phyloP scores from a whole-genome alignment of 2,113 vertebrate species.

The Bubo blakistoni region DNA sequence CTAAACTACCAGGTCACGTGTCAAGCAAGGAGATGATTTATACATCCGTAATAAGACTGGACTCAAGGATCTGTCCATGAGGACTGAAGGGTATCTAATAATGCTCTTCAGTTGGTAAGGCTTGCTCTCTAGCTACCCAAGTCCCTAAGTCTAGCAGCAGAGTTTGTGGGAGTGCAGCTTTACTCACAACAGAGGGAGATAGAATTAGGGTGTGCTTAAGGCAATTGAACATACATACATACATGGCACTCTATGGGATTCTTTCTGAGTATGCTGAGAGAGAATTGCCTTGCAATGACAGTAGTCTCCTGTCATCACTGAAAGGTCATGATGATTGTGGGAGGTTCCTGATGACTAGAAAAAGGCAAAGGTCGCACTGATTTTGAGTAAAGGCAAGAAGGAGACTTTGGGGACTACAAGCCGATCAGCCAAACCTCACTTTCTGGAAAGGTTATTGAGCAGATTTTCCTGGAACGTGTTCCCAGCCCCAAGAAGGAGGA shows the following conservation, averaged over 20 bases:
- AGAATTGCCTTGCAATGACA: too few relatives aligned
- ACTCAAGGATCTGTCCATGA: background rate
- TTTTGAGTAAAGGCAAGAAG: background rate
- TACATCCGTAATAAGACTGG: background rate
- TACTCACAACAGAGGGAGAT: background rate
- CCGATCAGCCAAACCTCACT: background rate
- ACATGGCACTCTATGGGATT: background rate
- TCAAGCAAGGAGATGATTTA: background rate
- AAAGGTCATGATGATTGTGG: background rate
- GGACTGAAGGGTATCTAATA: background rate
- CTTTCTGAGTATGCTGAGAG: background rate
- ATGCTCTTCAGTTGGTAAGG: background rate
- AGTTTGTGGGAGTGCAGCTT: background rate
- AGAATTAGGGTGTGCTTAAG: background rate
- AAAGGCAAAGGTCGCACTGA: background rate
- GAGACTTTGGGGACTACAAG: background rate
- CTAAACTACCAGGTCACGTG: background rate
- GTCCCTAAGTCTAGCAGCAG: background rate
- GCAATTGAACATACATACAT: background rate
- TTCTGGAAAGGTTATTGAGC: background rate
- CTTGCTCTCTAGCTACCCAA: background rate
- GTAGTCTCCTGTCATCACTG: too few relatives aligned
- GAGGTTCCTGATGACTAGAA: background rate
- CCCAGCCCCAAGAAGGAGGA: background rate
- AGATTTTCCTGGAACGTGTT: background rate